phyloP scores from a whole-genome alignment of 1,140 invertebrate species.

The Bombus fervidus region DNA sequence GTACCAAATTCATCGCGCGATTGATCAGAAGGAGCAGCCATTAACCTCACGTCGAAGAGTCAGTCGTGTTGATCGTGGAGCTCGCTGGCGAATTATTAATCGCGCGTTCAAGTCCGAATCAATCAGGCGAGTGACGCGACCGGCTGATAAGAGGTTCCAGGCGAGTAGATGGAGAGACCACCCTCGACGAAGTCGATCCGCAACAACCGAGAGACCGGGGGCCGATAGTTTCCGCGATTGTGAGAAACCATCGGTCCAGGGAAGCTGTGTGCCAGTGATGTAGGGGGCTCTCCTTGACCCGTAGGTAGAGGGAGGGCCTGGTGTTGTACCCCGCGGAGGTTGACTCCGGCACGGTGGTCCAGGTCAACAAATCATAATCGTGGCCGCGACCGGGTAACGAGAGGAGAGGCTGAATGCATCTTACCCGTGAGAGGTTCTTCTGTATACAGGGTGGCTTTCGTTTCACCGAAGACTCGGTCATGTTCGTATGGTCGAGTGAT shows the following conservation, averaged over 20 bases:
- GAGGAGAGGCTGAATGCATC: constrained; percentile 72
- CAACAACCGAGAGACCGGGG: background rate
- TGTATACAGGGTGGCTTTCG: constrained; percentile 35
- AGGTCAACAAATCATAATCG: constrained; percentile 80
- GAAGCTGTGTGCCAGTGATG: background rate
- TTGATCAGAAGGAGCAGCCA: constrained; percentile 1
- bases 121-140: constrained; percentile 24
- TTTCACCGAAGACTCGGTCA: background rate
- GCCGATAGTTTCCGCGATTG: constrained; percentile 47
- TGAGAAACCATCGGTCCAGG: constrained; percentile 22
- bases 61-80: constrained; percentile 27
- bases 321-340: constrained; percentile 60
- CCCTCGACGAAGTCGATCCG: constrained; percentile 14
- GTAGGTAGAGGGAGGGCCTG: constrained; percentile 5
- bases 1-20: constrained; percentile 7
- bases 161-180: constrained; percentile 1
- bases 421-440: constrained; percentile 55
- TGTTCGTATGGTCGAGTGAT: background rate
- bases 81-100: constrained; percentile 56
- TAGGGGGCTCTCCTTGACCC: constrained; percentile 34
- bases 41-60: background rate
- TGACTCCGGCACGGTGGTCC: constrained; percentile 76
- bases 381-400: constrained; percentile 77
- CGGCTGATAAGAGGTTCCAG: background rate
- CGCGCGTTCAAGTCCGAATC: constrained; percentile 39